Evolutionary conservation across 2,113 vertebrate genomes (phyloP), one percentile per base, ranked within the genome.

Genomic region (Hydropotes inermis): DNA sequence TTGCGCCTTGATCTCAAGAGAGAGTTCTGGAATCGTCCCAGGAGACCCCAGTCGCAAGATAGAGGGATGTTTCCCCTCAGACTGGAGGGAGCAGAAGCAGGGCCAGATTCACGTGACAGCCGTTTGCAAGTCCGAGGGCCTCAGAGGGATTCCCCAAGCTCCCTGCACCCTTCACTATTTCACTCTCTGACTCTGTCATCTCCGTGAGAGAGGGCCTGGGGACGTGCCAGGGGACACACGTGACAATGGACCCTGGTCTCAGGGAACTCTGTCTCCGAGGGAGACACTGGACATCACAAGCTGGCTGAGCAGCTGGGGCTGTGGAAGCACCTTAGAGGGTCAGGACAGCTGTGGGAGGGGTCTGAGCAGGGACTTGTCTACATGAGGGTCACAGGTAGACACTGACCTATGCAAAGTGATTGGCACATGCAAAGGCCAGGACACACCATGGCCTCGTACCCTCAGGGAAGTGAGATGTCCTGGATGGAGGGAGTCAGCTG

Each of bases 11-110:
- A 87, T 36, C 27, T 45, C 79, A 47, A 50, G 50, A 86, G n/a
- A 78, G 23, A 33, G 27, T 67, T 95, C 93, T 95, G 36, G 81
- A 70, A 64, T 82, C 85, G 94, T 70, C 52, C 52, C 61, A 60
- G 86, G 21, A 94, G 36, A 43, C 45, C 52, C 74, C 13, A 33
- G 27, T 19, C 55, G 5, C 70, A 23, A 39, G n/a, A 2, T 1
- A 33, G 43, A 64, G 30, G 13, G 33, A 16, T 17, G 50, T 39
- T 16, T 27, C 76, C 55, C 55, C 45, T 67, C 84, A 47, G 33
- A 7, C 43, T 16, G n/a, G 25, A 76, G 19, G 50, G 28, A 36
- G n/a, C 52, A 90, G 76, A n/a, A 33, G 47, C 14, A 5, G 33
- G 58, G 43, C 28, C 74, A 33, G 23, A 16, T 19, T 21, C 30